Conservation (phyloP, 2,888 invertebrate species). For the Pelosia muscerda region DNA sequence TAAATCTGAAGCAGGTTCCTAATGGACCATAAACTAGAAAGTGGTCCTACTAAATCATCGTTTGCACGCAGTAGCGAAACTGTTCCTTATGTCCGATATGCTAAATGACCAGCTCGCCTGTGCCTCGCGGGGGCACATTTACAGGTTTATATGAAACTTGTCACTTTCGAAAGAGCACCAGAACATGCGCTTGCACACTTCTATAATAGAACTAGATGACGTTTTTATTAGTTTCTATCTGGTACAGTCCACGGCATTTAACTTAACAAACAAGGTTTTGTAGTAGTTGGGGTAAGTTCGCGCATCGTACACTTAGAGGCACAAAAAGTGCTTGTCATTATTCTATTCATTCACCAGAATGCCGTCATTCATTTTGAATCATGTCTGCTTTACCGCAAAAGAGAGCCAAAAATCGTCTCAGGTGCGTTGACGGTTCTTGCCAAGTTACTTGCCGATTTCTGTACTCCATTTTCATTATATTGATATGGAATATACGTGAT, state of each 20-base stretch:
- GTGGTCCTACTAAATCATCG: constrained; percentile 15
- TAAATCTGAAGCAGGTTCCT: constrained; percentile 5
- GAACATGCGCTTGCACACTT: not conserved
- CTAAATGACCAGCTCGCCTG: not conserved
- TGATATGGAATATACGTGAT: too few relatives aligned
- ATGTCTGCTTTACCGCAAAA: too few relatives aligned
- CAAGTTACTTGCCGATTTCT: too few relatives aligned
- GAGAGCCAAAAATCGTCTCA: too few relatives aligned
- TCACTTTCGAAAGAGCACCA: not conserved
- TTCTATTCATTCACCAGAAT: too few relatives aligned
- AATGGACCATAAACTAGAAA: constrained; percentile 11
- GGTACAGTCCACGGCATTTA: not conserved
- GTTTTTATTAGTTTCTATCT: not conserved
- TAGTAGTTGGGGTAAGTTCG: too few relatives aligned
- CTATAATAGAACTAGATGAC: not conserved
- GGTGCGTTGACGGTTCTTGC: too few relatives aligned
- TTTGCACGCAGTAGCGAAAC: constrained; percentile 8
- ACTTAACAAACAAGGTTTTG: too few relatives aligned
- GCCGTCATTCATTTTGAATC: too few relatives aligned
- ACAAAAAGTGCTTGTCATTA: too few relatives aligned
- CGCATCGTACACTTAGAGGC: too few relatives aligned
- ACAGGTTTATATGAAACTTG: not conserved
- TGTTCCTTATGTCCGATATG: constrained; percentile 5
- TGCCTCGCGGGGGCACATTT: not conserved
- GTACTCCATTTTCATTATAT: not conserved